Evolutionary conservation across 2,797 vertebrate species (phyloP).

Genomic region (Squalus acanthias): DNA sequence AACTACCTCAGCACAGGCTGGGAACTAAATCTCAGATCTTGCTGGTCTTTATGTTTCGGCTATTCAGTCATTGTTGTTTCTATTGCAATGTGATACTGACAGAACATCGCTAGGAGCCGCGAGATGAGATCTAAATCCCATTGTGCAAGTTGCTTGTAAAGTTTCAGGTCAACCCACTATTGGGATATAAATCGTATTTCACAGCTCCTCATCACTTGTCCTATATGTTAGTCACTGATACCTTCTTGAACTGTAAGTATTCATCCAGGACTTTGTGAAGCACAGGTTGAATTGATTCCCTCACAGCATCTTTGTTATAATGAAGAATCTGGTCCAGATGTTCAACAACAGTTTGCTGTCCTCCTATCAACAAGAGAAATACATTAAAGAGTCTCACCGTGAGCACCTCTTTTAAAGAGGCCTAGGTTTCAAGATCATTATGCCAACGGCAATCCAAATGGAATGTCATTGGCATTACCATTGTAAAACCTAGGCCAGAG

Average conservation of each 20-base stretch:
- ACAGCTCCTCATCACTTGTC: neutral
- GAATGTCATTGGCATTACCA: neutral
- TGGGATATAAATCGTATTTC: neutral
- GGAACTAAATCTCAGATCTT: no score
- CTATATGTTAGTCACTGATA: conserved; percentile 39
- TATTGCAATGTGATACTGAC: neutral
- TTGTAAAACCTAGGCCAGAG: no score
- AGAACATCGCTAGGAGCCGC: neutral
- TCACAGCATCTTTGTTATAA: conserved; percentile 44
- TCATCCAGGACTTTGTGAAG: conserved; percentile 44
- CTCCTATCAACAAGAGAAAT: neutral
- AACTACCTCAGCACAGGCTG: no score
- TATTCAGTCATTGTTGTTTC: neutral
- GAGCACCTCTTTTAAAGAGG: neutral
- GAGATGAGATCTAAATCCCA: neutral
- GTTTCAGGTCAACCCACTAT: neutral
- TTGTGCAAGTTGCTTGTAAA: neutral
- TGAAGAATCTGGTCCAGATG: conserved; percentile 46
- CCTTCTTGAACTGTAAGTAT: conserved; percentile 42
- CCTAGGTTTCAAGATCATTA: neutral
- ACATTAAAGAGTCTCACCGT: neutral
- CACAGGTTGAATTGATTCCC: conserved; percentile 38
- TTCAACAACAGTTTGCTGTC: conserved; percentile 40
- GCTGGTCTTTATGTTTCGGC: neutral
- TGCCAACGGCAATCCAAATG: neutral